Conservation (phyloP, 92 coral and sea anemone species). For the Zoanthus sociatus region DNA sequence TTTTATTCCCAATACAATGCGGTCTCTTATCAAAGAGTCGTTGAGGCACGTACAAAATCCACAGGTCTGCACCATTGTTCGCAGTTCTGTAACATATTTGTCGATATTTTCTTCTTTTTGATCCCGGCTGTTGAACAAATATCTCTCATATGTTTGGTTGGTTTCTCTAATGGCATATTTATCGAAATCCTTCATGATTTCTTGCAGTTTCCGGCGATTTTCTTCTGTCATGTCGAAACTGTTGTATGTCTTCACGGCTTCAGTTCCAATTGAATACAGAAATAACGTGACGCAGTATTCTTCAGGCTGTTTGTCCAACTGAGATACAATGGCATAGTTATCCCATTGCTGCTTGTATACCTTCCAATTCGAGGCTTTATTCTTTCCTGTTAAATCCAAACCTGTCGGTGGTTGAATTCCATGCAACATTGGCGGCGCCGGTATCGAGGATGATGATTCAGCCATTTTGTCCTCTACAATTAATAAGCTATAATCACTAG, state of each 20-base stretch:
- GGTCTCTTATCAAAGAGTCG: neutral
- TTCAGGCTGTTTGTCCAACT: conserved; percentile 24
- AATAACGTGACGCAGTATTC: neutral
- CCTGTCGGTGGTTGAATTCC: neutral
- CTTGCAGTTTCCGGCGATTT: no score
- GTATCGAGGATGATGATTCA: neutral
- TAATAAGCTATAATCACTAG: no score
- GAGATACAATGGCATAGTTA: conserved; percentile 57
- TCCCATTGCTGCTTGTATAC: conserved; percentile 62
- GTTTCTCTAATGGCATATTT: conserved; percentile 8
- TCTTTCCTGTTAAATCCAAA: neutral
- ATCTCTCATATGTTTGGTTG: conserved; percentile 41
- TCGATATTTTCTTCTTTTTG: conserved; percentile 41
- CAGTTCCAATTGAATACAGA: neutral
- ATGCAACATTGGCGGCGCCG: neutral
- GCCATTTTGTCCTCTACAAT: no score
- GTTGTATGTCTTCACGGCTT: neutral
- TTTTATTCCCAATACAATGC: neutral
- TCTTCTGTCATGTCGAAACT: no score
- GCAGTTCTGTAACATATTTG: conserved; percentile 31
- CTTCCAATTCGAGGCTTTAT: neutral
- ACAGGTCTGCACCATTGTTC: conserved; percentile 39
- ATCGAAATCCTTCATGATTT: no score
- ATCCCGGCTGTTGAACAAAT: conserved; percentile 31
- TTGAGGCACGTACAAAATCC: conserved; percentile 41